These are phyloP conservation scores for Echinops telfairi DNA, from an alignment of 2,113 vertebrate genomes.

Conservation along the genomic window DNA sequence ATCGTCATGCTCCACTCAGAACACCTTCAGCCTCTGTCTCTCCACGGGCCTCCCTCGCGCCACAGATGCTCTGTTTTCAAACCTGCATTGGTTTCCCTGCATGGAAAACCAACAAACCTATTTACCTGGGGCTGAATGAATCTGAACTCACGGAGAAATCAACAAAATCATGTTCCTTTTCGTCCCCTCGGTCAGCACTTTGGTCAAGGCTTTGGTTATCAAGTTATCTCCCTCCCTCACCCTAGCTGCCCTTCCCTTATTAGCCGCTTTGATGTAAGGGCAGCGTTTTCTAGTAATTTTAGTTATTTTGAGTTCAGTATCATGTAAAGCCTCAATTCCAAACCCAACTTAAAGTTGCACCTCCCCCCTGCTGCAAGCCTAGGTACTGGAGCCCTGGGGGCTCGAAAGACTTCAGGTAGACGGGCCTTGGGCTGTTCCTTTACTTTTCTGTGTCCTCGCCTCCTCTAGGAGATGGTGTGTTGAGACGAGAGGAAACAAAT, in stretches of 20 bases:
- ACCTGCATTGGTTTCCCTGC: neutral
- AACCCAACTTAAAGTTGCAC: neutral
- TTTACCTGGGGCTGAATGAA: neutral
- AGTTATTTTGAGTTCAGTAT: neutral
- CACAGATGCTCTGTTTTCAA: neutral
- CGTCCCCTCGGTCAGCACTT: neutral
- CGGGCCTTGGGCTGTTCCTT: neutral
- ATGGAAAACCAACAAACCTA: neutral
- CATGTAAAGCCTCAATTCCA: conserved; percentile 22
- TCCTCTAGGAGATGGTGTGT: neutral
- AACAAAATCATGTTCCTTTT: neutral
- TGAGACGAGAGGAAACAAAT: neutral
- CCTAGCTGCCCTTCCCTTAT: neutral
- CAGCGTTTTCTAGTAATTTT: neutral
- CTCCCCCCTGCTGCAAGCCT: neutral
- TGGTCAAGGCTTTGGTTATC: neutral
- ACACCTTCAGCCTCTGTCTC: neutral
- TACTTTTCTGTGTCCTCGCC: neutral
- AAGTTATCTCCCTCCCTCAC: neutral
- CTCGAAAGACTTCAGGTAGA: neutral
- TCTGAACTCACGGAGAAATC: neutral
- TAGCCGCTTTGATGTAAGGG: neutral
- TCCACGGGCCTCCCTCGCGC: neutral
- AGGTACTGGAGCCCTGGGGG: neutral
- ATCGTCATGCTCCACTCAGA: neutral